Evolutionary conservation across 2,797 vertebrate species (phyloP), one percentile per base, ranked within the genome.

Genomic region (Molothrus aeneus): DNA sequence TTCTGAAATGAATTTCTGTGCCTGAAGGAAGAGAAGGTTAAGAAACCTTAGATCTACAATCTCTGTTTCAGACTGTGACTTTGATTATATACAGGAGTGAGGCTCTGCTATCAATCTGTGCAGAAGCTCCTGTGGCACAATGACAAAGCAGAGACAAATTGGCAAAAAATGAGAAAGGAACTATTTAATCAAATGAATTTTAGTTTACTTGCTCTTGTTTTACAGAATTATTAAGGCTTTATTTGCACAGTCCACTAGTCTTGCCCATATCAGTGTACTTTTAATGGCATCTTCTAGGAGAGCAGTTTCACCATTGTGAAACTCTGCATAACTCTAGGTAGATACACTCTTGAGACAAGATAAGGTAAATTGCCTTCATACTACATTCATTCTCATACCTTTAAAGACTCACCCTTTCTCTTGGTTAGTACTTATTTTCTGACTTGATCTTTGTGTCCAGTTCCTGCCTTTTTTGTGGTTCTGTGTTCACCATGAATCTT

Each of bases 1-100:
- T 90, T 87, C 63, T 64, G 42, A 92, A 40, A 77, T 59, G 16
- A 75, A 84, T 86, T 88, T 95, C 43, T 84, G 24, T 90, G 68
- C 66, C 71, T 90, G 63, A 66, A 60, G 56, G 45, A 86, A 81
- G 19, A 26, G 24, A 10, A 86, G 17, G 29, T 77, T 48, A 36
- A 34, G 42, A 74, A 72, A 63, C 51, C 42, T 83, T 68, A 50
- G 45, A 61, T 88, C 53, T 83, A 25, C 66, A 84, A 2, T 56
- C 60, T 94, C 45, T 71, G 34, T 79, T 89, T 88, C 65, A 89
- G 38, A 32, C 42, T 82, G 29, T 32, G 79, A 72, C 72, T 94
- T 84, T 0, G 11, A 24, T 78, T 85, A 59, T 32, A 40, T 89
- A 43, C 24, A 60, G 40, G n/a, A 89, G 54, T 34, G 54, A 91